Base-by-base conservation (phyloP, 2,888 invertebrate genomes). In the Endotricha flammealis region DNA sequence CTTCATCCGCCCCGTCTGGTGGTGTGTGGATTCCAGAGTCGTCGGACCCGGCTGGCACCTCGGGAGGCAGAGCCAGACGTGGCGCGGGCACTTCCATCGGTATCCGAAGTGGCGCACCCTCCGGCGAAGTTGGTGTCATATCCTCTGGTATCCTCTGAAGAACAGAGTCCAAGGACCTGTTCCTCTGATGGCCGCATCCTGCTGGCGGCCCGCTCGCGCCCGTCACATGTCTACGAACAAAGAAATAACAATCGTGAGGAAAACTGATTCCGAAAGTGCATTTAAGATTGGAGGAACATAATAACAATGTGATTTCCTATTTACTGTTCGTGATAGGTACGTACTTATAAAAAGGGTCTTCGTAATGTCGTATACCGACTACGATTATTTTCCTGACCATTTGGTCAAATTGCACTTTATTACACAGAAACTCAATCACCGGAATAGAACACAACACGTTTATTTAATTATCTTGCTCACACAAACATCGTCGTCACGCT, bases 151-250 rank as follows among this genome's bases (percentile, higher is more conserved):
- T 95, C 74, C 94, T 89, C 75, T 95, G 95, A 48, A 95, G 88
- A 42, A 95, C 96, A 39, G 95, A 96, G 76, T 96, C 96, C 73
- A 96, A 86, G 69, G 95, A 95, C 50, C 96, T 91, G 87, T 96
- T 96, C 58, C 96, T 91, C 80, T 95, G 95, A 73, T 95, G 94
- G 60, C 92, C 90, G 49, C 92, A 83, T 80, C 82, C 85, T 44
- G 82, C 73, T 32, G 83, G 80, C 72, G 83, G 83, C 66, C 81
- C 82, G 40, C 61, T 77, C 22, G 73, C 64, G 33, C 76, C 75
- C 63, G 80, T 81, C 82, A 85, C 82, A 76, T 86, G 82, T 63
- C 86, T 86, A 68, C 23, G 53, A 60, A 78, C 77, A 83, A 77
- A 62, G 41, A 57, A 47, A 60, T 53, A 54, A 46, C 47, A 7